Evolutionary conservation across 2,888 invertebrate genomes (phyloP).

Genomic region (Allygus modestus): DNA sequence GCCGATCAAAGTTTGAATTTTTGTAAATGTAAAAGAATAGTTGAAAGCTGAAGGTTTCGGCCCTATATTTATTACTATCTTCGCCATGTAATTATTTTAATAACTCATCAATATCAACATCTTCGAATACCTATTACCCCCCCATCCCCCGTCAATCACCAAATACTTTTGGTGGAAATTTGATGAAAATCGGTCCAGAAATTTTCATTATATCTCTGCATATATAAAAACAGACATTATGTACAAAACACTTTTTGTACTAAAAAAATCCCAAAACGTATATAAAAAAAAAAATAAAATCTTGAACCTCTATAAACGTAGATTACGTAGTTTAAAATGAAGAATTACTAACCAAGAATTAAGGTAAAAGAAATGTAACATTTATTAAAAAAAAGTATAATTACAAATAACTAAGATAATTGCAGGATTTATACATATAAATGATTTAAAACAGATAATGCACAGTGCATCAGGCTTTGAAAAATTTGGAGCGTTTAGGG

Average conservation of each 20-base stretch:
- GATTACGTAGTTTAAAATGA: slow-evolving; percentile 9
- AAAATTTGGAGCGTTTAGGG: too few relatives aligned
- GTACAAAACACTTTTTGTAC: not conserved
- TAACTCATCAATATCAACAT: not conserved
- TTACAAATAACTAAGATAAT: not conserved
- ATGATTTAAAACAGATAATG: too few relatives aligned
- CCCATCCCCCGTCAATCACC: not conserved
- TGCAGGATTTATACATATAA: not conserved
- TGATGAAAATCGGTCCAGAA: not conserved
- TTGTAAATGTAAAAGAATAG: not conserved
- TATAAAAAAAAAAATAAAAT: not conserved
- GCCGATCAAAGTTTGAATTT: not conserved
- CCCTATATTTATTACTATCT: slow-evolving; percentile 12
- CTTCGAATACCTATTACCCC: slow-evolving; percentile 4
- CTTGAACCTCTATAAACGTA: slow-evolving; percentile 18
- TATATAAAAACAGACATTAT: not conserved
- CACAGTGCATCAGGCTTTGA: too few relatives aligned
- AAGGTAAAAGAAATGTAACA: slow-evolving; percentile 1
- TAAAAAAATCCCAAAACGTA: not conserved
- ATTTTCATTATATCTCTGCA: slow-evolving; percentile 13
- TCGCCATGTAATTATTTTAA: not conserved
- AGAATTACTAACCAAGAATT: slow-evolving; percentile 18
- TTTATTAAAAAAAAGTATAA: not conserved
- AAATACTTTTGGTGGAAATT: not conserved
- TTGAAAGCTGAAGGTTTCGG: not conserved